Evolutionary conservation across 2,888 invertebrate genomes (phyloP), one percentile per base, ranked within the genome.

Genomic region (Atethmia centrago): DNA sequence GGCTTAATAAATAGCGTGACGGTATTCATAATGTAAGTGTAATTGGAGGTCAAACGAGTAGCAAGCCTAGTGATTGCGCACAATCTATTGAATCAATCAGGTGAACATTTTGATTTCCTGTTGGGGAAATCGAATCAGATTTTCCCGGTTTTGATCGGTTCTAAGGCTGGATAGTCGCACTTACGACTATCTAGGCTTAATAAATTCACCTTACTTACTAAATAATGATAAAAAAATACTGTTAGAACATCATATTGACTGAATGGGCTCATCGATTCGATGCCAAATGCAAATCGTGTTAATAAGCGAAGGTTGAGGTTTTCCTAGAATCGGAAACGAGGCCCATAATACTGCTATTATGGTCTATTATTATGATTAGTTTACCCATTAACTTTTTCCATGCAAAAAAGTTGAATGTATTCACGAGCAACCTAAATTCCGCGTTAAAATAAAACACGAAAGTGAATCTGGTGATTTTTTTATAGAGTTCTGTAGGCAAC

Each of bases 251-350:
- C 0, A 16, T 9, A 19, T n/a, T 31, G 9, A 25, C 45, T 51
- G 21, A 40, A 31, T 31, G 14, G 3, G 14, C 21, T 14, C 21
- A 70, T 76, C 65, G 77, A 78, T 67, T 75, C 19, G 19, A 36
- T 31, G 28, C n/a, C 62, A 53, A 80, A 58, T 74, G 61, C 59
- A 56, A 63, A 74, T 74, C 56, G 51, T 74, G 66, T 67, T 45
- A 66, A 63, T 67, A 53, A 42, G 21, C 55, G 74, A 74, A 80
- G 63, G 51, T 28, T 3, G 61, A 28, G 21, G 3, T 25, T 49
- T 80, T 80, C 67, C 9, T 47, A 58, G 80, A 78, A 78, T 74
- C 19, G 40, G 56, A 67, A 80, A 16, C 55, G 61, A 45, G 31
- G 31, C 45, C 62, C 67, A n/a, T 59, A n/a, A 19, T 49, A 62